Percentiles rank a stretch among this genome's conserved stretches.
These are phyloP conservation scores for Drosophila merina DNA, from an alignment of 2,888 invertebrate species.

Conservation along the genomic window DNA sequence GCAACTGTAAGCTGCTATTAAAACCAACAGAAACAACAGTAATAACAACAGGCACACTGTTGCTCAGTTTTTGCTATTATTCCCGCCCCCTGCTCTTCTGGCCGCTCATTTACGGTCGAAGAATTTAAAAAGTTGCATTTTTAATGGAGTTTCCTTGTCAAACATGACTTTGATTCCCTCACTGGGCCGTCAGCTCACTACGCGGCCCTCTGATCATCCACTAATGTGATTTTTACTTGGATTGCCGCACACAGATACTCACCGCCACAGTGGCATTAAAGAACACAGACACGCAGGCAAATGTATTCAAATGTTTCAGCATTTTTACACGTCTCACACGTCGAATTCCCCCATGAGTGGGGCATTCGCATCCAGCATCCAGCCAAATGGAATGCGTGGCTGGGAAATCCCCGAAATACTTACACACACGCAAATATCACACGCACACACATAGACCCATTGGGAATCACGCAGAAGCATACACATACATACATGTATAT, in stretches of 20 bases:
- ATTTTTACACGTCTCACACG: conserved; percentile 44
- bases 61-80: conserved; percentile 40
- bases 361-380: not conserved
- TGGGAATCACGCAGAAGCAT: conserved; percentile 1
- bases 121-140: conserved; percentile 72
- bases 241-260: conserved; percentile 22
- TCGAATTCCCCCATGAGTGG: conserved; percentile 28
- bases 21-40: conserved; percentile 53
- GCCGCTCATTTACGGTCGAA: conserved; percentile 36
- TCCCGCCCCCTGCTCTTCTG: conserved; percentile 20
- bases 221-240: conserved; percentile 62
- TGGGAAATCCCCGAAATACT: conserved; percentile 8
- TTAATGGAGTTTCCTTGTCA: conserved; percentile 76
- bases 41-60: conserved; percentile 55
- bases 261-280: conserved; percentile 1
- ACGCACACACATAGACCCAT: conserved; percentile 5
- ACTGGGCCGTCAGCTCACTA: conserved; percentile 18
- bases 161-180: conserved; percentile 58
- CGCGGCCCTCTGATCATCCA: conserved; percentile 55
- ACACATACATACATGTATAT: not conserved
- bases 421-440: conserved; percentile 3
- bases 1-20: conserved; percentile 63
- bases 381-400: conserved; percentile 5
- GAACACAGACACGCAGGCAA: not conserved
- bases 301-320: conserved; percentile 43